Evolutionary conservation across 2,888 invertebrate species (phyloP), one percentile per base, ranked within the genome.

Genomic region (Ectemnius cavifrons): DNA sequence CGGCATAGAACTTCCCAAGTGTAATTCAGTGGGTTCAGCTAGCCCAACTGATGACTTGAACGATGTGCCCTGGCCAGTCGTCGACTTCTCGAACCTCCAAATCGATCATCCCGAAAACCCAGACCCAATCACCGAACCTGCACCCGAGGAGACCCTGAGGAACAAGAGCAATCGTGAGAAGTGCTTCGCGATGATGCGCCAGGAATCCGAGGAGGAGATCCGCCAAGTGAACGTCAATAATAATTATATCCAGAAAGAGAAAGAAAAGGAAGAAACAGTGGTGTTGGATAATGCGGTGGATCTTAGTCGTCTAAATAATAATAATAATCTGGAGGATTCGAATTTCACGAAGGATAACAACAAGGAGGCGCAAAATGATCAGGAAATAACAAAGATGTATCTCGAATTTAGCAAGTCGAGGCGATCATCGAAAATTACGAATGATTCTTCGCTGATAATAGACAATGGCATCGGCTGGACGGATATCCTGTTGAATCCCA

Each of bases 391-490:
- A 0, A 67, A 71, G 18, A 79, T 63, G 4, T 69, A 78, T n/a
- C 62, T 65, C 8, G 77, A 67, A 28, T 67, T 73, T 13, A 62
- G 73, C 13, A 79, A 69, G 52, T 63, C 52, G 1, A 67, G 63
- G 57, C 69, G 73, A 65, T 66, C 69, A 0, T 28, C 67, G 4
- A 73, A 67, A n/a, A 8, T 37, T 37, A 67, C 46, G 1, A 18
- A 46, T 5, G 59, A 57, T 20, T n/a, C 57, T 0, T 18, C 73
- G 4, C 23, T 73, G 3, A 13, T 62, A 13, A 82, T 73, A 4
- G 84, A 88, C 0, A 83, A 86, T 62, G 81, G 84, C 27, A 73
- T 83, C 14, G 60, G 79, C 27, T 86, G 84, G 84, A 80, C 85
- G 6, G 75, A 80, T 49, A 79, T 84, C 62, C 64, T 85, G n/a